Percentiles rank a stretch among this genome's conserved stretches.
Conservation (phyloP, 2,797 vertebrate species). For the Melanitta fusca region DNA sequence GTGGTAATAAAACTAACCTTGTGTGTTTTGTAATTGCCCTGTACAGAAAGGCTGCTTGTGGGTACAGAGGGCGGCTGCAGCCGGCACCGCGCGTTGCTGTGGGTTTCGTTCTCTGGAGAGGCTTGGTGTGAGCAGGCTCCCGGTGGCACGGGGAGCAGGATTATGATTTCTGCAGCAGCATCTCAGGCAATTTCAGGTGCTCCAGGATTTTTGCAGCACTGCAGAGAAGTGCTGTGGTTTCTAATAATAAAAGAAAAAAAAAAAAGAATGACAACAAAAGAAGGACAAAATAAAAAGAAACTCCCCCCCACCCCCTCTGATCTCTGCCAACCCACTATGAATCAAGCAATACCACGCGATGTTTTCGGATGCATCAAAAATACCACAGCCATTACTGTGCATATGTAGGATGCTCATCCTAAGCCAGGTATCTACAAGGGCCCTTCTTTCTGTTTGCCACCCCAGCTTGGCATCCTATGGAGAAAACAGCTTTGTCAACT, state of each 20-base stretch:
- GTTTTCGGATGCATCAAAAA: background rate
- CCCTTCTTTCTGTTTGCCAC: background rate
- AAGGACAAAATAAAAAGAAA: background rate
- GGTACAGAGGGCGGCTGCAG: fast-evolving
- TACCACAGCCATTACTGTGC: background rate
- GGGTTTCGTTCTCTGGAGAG: background rate
- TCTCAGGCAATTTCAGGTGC: background rate
- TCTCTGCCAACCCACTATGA: background rate
- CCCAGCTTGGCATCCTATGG: background rate
- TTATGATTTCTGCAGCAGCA: background rate
- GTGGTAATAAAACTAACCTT: background rate
- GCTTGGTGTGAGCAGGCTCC: background rate
- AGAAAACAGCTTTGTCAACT: background rate
- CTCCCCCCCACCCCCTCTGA: fast-evolving
- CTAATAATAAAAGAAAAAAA: background rate
- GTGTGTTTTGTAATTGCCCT: background rate
- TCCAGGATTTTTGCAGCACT: background rate
- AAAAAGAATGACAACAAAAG: background rate
- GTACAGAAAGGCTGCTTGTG: background rate
- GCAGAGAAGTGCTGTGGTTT: background rate
- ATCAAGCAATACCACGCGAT: background rate
- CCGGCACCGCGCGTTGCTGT: background rate
- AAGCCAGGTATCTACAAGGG: background rate
- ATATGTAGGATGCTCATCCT: background rate
- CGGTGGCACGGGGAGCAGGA: background rate